Percentiles rank a stretch among this genome's conserved stretches.
Conservation (phyloP, 2,113 vertebrate genomes). For the Nibea albiflora region DNA sequence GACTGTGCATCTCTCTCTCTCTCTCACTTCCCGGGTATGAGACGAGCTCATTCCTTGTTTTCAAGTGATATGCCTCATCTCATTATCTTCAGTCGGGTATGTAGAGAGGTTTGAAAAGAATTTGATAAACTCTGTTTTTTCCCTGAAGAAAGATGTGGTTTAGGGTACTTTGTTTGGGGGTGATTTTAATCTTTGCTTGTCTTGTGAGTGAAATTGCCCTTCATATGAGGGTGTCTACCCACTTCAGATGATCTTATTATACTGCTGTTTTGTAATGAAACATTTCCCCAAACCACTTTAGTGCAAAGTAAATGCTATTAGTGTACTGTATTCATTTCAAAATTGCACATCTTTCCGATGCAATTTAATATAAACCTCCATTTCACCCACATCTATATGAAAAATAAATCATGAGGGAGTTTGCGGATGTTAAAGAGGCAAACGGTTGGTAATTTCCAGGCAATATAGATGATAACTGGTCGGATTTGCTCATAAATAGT, state of each 20-base stretch:
- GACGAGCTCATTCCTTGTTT: conserved; percentile 47
- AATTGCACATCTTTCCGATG: not conserved
- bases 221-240: not conserved
- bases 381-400: not conserved
- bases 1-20: conserved; percentile 39
- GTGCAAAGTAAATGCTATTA: not conserved
- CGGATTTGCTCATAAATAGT: not conserved
- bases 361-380: not conserved
- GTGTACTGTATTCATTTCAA: not conserved
- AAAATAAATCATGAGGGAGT: not conserved
- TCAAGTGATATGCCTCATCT: conserved; percentile 35
- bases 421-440: not conserved
- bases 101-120: conserved; percentile 37
- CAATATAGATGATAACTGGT: not conserved
- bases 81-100: conserved; percentile 50
- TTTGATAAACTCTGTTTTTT: conserved; percentile 14
- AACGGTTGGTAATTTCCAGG: not conserved
- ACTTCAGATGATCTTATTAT: not conserved
- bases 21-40: conserved; percentile 44
- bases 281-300: not conserved
- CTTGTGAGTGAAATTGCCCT: not conserved
- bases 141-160: not conserved
- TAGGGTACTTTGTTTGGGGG: not conserved
- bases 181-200: conserved; percentile 12
- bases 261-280: not conserved